Percentiles rank a stretch among this genome's conserved stretches.
Evolutionary conservation across 2,888 invertebrate species (phyloP).

Genomic region (Nephrotoma guestfalica): DNA sequence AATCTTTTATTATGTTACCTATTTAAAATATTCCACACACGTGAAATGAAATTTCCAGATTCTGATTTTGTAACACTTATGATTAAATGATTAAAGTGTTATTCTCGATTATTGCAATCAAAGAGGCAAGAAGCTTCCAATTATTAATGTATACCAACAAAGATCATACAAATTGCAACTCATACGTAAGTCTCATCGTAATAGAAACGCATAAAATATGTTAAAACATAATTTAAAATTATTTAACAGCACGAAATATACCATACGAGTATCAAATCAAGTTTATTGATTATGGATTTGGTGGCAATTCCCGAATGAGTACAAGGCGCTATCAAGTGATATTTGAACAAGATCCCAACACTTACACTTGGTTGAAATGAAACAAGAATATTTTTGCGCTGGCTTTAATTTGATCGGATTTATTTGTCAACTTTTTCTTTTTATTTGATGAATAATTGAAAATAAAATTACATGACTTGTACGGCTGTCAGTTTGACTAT

Average conservation of each 20-base stretch:
- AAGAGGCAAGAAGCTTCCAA: too few relatives aligned
- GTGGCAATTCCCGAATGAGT: not conserved
- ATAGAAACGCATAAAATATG: not conserved
- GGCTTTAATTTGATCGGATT: not conserved
- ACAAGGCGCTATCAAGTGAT: not conserved
- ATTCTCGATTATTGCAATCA: too few relatives aligned
- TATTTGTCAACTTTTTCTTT: not conserved
- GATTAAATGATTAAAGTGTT: too few relatives aligned
- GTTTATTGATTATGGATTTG: not conserved
- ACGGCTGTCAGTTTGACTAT: not conserved
- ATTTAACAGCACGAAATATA: not conserved
- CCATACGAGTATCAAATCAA: not conserved
- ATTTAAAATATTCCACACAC: too few relatives aligned
- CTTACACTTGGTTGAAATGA: not conserved
- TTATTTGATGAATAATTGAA: not conserved
- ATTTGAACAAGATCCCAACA: not conserved
- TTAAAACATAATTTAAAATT: not conserved
- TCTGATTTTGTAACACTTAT: too few relatives aligned
- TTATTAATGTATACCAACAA: too few relatives aligned
- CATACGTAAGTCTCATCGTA: too few relatives aligned
- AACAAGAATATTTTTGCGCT: too few relatives aligned
- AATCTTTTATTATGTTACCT: too few relatives aligned
- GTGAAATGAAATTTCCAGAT: too few relatives aligned
- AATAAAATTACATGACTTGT: not conserved
- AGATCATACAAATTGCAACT: too few relatives aligned